Evolutionary conservation across 2,888 invertebrate species (phyloP), one percentile per base, ranked within the genome.

Genomic region (Trichogramma evanescens): DNA sequence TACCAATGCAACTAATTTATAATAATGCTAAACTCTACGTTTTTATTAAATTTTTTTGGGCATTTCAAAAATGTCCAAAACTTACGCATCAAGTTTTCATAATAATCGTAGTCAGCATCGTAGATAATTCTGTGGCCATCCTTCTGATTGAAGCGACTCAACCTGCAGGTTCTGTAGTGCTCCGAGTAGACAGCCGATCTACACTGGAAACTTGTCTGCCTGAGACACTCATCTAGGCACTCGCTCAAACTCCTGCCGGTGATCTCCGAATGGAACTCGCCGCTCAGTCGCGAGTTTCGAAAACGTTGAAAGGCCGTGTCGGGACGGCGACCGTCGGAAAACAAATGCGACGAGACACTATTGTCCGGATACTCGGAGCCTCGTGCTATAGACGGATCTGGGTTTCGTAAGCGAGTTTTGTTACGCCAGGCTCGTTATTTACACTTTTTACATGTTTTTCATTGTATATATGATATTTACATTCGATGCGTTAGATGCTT

Each of bases 71-170:
- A 40, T 13, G 13, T 13, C 13, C 13, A 13, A 13, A 48, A 68
- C 91, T 87, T 82, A 93, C 93, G 89, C 91, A 93, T 92, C 56
- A 93, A 82, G 80, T 93, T 93, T 80, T 94, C 93, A 73, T 93
- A 94, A 79, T 93, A 94, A 80, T 94, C 93, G 77, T 91, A 93
- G 78, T 93, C 93, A 3, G 91, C 91, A 76, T 94, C 93, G 74
- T 93, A 93, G 66, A 93, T 89, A 58, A 93, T 87, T 63, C 93
- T 82, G 85, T 92, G 90, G 50, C 92, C 91, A 74, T 93, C 91
- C 71, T 89, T 86, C 79, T 92, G 90, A 79, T 91, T 92, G 79
- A 89, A 93, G 71, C 91, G 84, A 74, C 91, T 91, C 66, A 93
- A 83, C 45, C 92, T 83, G 74, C 93, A 93, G 52, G 89, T 91